phyloP scores from a whole-genome alignment of 2,113 vertebrate genomes.

The Ursus arctos region DNA sequence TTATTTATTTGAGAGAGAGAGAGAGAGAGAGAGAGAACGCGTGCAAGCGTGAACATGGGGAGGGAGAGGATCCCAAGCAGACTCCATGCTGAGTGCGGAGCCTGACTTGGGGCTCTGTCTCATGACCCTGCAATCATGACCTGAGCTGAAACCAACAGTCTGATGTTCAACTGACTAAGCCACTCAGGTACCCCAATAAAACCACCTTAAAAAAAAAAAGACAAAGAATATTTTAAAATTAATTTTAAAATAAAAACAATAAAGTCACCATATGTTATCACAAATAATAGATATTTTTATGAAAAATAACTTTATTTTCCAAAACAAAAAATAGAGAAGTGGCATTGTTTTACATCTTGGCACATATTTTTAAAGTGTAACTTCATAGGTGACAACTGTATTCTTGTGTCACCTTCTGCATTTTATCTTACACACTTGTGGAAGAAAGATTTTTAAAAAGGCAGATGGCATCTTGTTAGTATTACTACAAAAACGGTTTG shows the following conservation, averaged over 20 bases:
- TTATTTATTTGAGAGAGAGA: not conserved
- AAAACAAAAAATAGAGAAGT: constrained; percentile 12
- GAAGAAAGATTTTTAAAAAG: not conserved
- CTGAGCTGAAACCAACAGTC: too few species aligned
- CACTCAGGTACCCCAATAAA: too few species aligned
- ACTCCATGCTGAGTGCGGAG: too few species aligned
- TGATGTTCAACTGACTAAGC: too few species aligned
- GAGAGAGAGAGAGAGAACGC: not conserved
- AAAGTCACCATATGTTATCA: not conserved
- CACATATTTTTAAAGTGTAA: not conserved
- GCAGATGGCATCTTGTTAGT: not conserved
- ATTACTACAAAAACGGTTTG: not conserved
- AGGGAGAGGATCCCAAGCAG: too few species aligned
- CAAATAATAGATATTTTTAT: constrained; percentile 46
- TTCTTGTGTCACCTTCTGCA: not conserved
- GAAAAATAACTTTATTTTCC: constrained; percentile 27
- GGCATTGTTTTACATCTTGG: not conserved
- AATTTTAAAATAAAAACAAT: not conserved
- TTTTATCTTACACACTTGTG: not conserved
- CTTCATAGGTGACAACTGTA: not conserved
- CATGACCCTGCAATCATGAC: too few species aligned
- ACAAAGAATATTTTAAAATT: not conserved
- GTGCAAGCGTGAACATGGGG: too few species aligned
- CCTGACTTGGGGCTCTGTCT: too few species aligned
- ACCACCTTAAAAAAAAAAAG: not conserved